These are phyloP conservation scores for Philhelius pedissequus DNA, from an alignment of 2,888 invertebrate genomes.

Conservation along the genomic window DNA sequence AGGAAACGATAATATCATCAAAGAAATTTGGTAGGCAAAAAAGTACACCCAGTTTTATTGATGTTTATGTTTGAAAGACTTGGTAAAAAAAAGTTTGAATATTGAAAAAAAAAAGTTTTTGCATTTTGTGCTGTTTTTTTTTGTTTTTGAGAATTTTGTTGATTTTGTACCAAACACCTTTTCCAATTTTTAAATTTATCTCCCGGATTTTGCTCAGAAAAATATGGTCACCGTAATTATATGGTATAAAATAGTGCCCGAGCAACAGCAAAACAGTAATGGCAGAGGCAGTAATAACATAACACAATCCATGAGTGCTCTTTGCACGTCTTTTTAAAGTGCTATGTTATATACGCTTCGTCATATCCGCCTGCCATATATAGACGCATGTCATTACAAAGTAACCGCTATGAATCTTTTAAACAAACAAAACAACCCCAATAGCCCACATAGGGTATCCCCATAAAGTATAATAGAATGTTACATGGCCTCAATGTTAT, in stretches of 20 bases:
- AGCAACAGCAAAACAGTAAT: conserved; percentile 3
- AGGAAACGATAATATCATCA: too few species aligned
- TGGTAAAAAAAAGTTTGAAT: too few species aligned
- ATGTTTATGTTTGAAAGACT: too few species aligned
- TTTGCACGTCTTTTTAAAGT: conserved; percentile 5
- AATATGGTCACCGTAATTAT: neutral
- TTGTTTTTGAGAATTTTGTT: too few species aligned
- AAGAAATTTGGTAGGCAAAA: too few species aligned
- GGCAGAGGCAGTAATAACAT: neutral
- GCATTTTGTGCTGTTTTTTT: too few species aligned
- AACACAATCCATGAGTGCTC: conserved; percentile 23
- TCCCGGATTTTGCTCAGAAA: too few species aligned
- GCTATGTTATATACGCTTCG: neutral
- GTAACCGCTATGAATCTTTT: neutral
- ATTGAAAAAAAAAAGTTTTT: too few species aligned
- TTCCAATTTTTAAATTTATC: too few species aligned
- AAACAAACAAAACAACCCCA: neutral
- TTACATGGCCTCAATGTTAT: conserved; percentile 48
- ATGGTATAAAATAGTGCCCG: neutral
- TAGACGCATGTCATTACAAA: conserved; percentile 15
- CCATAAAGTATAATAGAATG: conserved; percentile 14
- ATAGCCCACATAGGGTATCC: neutral
- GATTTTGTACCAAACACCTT: neutral
- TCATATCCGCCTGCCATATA: neutral
- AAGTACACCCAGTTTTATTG: too few species aligned